A percentile compares a stretch with the other conserved stretches of the same genome.
Conservation (phyloP, 1,140 invertebrate species). For the Drosophila albomicans region DNA sequence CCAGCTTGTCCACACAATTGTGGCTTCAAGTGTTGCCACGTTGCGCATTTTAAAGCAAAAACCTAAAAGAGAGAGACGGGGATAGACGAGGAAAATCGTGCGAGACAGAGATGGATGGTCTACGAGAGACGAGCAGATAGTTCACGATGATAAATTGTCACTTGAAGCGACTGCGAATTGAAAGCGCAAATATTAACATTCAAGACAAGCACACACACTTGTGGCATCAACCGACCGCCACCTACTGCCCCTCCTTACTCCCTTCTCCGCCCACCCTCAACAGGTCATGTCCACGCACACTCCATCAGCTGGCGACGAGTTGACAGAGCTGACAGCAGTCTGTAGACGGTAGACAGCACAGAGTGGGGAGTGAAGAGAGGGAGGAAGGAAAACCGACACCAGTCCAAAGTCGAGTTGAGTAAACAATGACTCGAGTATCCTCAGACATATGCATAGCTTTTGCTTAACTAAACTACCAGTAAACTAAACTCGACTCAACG, state of each 20-base stretch:
- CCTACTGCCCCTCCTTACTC: neutral
- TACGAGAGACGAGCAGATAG: slow-evolving; percentile 5
- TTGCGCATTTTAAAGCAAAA: slow-evolving; percentile 28
- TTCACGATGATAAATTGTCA: slow-evolving; percentile 52
- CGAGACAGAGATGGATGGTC: slow-evolving; percentile 15
- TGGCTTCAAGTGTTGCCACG: slow-evolving; percentile 41
- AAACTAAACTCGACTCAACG: slow-evolving; percentile 1
- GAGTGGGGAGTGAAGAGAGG: no score
- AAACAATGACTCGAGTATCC: slow-evolving; percentile 28
- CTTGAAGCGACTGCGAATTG: slow-evolving; percentile 63
- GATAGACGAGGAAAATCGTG: neutral
- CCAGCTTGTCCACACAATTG: slow-evolving; percentile 26
- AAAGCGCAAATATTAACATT: slow-evolving; percentile 79
- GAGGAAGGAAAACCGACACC: slow-evolving; percentile 1
- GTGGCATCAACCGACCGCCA: slow-evolving; percentile 51
- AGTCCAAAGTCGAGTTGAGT: slow-evolving; percentile 15
- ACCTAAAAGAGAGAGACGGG: neutral
- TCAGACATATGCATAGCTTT: slow-evolving; percentile 20
- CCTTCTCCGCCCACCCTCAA: slow-evolving; percentile 8
- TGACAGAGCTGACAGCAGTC: slow-evolving; percentile 12
- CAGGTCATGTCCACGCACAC: slow-evolving; percentile 49
- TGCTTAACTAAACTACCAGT: neutral
- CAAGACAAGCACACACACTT: slow-evolving; percentile 71
- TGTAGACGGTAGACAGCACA: neutral
- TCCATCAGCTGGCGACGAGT: slow-evolving; percentile 26